Evolutionary conservation across 2,113 vertebrate species (phyloP), one percentile per base, ranked within the genome.

Genomic region (Mormyrus iriodes): DNA sequence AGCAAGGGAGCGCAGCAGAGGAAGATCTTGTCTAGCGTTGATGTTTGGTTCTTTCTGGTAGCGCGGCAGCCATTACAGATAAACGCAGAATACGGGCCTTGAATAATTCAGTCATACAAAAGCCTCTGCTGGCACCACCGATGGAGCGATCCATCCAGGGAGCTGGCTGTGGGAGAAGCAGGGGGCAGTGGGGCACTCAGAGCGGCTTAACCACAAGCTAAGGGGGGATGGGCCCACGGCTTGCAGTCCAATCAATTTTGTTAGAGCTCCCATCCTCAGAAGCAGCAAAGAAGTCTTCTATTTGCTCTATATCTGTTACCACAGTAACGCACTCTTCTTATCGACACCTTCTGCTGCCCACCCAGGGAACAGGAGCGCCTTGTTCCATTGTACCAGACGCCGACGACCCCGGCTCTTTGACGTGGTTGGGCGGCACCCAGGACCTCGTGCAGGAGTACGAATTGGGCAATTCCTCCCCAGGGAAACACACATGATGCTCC

Each of bases 21-120:
- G 55, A 42, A 83, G 79, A 69, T 89, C 49, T 58, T 84, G 79
- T 89, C 27, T 24, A 35, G 7, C n/a, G 49, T 39, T 51, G 79
- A 35, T 91, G 91, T 91, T 93, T 90, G 61, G 92, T 92, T 92
- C 88, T 88, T 73, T 91, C 89, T 90, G 90, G 92, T 91, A 91
- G 94, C 91, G 91, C 91, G 35, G 91, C 90, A 91, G 92, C 91
- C 93, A 90, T 94, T 48, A 27, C 87, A 93, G 93, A 94, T 93
- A 93, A 95, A 95, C 92, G 93, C 85, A 90, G 89, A 90, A 90
- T 88, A 91, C 90, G 92, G 92, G 89, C 90, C 55, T 86, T 95
- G 94, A 95, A 95, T 95, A 94, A 95, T 95, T 95, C 93, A 95
- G 90, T 91, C 88, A 88, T n/a, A 88, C 91, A 91, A 90, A 94